These are phyloP conservation scores for Coenobita brevimanus DNA, from an alignment of 1,140 invertebrate genomes.

Conservation along the genomic window DNA sequence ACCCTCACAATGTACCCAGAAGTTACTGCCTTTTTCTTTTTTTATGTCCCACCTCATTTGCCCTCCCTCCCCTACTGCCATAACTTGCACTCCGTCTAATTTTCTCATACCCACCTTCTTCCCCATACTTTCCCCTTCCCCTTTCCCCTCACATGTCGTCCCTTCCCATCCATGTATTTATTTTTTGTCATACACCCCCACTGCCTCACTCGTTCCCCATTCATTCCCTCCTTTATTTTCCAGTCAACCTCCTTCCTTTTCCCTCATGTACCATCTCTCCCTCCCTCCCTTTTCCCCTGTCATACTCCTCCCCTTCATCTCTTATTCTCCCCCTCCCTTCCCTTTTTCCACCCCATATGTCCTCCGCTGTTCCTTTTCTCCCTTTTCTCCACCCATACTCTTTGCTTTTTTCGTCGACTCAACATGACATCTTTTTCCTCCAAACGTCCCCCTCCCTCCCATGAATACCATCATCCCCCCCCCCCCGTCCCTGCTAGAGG, in stretches of 20 bases:
- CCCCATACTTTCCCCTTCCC: background rate
- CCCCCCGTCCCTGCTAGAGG: background rate
- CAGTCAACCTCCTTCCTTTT: background rate
- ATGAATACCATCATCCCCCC: background rate
- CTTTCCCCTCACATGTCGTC: background rate
- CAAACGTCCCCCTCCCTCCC: background rate
- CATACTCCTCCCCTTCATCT: background rate
- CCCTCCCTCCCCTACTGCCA: background rate
- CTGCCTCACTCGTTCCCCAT: background rate
- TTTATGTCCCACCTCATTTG: too few relatives aligned
- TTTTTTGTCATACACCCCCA: background rate
- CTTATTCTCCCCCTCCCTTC: background rate
- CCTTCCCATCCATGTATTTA: background rate
- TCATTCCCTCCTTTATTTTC: background rate
- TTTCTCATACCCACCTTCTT: background rate
- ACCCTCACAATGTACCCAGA: too few relatives aligned
- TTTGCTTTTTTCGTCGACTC: background rate
- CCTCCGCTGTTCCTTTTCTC: background rate
- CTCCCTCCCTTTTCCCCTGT: background rate
- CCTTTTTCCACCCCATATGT: background rate
- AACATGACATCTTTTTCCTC: background rate
- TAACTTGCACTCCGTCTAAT: background rate
- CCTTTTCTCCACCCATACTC: background rate
- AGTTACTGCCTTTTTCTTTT: too few relatives aligned
- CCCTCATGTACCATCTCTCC: background rate